These are phyloP conservation scores for Scomber japonicus DNA, from an alignment of 2,113 vertebrate species.

Conservation along the genomic window DNA sequence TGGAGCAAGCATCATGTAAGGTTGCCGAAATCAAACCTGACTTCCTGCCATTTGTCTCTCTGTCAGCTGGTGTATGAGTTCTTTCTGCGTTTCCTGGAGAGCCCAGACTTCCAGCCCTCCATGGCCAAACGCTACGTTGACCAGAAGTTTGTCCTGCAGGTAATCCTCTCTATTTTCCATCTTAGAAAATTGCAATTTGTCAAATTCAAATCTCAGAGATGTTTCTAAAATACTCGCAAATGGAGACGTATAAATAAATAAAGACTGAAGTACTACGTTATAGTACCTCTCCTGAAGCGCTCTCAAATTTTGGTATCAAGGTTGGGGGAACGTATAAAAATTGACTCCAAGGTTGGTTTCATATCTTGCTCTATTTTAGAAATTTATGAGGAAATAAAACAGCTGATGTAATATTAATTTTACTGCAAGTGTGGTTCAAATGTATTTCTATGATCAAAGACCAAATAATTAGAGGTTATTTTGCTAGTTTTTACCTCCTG, in stretches of 20 bases:
- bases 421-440: background rate
- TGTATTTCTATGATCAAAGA: background rate
- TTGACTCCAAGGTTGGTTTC: background rate
- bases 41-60: constrained; percentile 4
- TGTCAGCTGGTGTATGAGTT: constrained; percentile 93
- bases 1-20: no score
- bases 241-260: constrained; percentile 28
- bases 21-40: background rate
- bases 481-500: no score
- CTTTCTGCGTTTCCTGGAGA: constrained; percentile 95
- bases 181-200: background rate
- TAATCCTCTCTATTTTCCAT: constrained; percentile 43
- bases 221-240: constrained; percentile 11
- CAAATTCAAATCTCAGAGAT: background rate
- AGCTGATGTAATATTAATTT: constrained; percentile 9
- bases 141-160: constrained; percentile 95
- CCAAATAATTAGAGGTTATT: no score
- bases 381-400: background rate
- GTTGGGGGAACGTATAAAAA: constrained; percentile 16
- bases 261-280: background rate
- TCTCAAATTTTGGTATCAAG: background rate
- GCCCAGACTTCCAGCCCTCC: constrained; percentile 94
- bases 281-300: background rate
- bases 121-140: constrained; percentile 95
- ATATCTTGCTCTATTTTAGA: background rate